phyloP scores from a whole-genome alignment of 2,797 vertebrate species.

The Lepus townsendii region DNA sequence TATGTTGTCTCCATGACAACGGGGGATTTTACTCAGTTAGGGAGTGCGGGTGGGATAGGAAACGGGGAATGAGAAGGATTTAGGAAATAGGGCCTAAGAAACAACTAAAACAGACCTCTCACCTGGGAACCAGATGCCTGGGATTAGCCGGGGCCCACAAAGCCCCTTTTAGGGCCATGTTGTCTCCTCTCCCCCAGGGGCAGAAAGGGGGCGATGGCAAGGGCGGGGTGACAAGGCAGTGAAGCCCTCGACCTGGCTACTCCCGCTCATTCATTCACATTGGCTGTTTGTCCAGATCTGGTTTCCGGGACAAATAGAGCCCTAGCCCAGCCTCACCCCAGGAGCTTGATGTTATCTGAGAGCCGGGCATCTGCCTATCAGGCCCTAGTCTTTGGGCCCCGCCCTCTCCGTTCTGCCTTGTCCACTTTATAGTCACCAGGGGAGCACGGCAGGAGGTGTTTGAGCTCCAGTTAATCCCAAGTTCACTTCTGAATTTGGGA shows the following conservation, averaged over 20 bases:
- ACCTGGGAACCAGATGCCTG: slow-evolving; percentile 59
- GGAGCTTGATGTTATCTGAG: background rate
- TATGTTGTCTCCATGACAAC: slow-evolving; percentile 86
- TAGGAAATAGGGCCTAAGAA: slow-evolving; percentile 59
- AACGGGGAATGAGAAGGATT: slow-evolving; percentile 63
- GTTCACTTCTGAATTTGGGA: slow-evolving; percentile 55
- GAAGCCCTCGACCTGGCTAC: no score
- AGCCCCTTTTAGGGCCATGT: background rate
- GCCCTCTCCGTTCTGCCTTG: background rate
- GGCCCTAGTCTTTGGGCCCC: background rate
- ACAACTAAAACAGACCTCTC: slow-evolving; percentile 55
- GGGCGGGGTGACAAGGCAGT: background rate
- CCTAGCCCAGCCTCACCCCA: background rate
- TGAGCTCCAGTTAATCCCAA: background rate
- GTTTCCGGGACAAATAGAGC: background rate
- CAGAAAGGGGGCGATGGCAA: background rate
- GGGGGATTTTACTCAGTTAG: slow-evolving; percentile 83
- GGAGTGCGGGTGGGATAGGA: slow-evolving; percentile 73
- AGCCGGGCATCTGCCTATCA: background rate
- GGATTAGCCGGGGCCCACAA: slow-evolving; percentile 57
- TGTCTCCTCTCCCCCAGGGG: background rate
- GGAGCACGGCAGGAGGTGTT: background rate
- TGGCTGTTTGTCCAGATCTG: background rate
- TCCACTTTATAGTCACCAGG: background rate
- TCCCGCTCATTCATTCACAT: background rate